phyloP scores from a whole-genome alignment of 1,140 invertebrate genomes.

The Trialeurodes vaporariorum region DNA sequence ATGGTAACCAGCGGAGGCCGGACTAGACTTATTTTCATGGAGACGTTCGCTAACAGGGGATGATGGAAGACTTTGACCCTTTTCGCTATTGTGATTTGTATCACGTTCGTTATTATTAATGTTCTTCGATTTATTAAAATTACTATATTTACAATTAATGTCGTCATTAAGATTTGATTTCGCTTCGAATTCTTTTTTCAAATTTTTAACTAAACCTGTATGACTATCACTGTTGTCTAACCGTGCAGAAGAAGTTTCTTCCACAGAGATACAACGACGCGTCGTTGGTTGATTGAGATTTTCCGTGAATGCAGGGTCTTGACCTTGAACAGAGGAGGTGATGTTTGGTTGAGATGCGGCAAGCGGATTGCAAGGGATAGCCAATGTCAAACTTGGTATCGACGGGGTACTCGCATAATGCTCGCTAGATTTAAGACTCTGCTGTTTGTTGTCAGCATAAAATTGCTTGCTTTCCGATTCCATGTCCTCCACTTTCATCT shows the following conservation, averaged over 20 bases:
- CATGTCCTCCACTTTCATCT: background rate
- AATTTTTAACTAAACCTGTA: constrained; percentile 59
- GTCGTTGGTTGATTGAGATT: constrained; percentile 45
- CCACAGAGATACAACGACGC: constrained; percentile 19
- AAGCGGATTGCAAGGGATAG: background rate
- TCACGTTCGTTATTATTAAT: constrained; percentile 1
- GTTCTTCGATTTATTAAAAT: background rate
- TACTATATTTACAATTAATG: constrained; percentile 5
- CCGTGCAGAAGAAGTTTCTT: constrained; percentile 10
- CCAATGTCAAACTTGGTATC: background rate
- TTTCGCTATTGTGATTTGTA: constrained; percentile 14
- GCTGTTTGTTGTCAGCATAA: background rate
- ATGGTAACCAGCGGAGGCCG: constrained; percentile 37
- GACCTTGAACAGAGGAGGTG: constrained; percentile 49
- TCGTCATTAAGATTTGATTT: constrained; percentile 38
- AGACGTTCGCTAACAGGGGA: constrained; percentile 43
- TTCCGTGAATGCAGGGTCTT: constrained; percentile 59
- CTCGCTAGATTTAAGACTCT: background rate
- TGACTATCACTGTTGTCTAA: background rate
- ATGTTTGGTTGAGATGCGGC: constrained; percentile 12
- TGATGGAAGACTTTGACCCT: constrained; percentile 41
- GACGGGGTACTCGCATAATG: constrained; percentile 11
- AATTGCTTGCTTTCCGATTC: background rate
- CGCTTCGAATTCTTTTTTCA: constrained; percentile 76
- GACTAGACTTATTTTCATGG: constrained; percentile 32